Evolutionary conservation across 2,113 vertebrate species (phyloP), one percentile per base, ranked within the genome.

Genomic region (Esox niger): DNA sequence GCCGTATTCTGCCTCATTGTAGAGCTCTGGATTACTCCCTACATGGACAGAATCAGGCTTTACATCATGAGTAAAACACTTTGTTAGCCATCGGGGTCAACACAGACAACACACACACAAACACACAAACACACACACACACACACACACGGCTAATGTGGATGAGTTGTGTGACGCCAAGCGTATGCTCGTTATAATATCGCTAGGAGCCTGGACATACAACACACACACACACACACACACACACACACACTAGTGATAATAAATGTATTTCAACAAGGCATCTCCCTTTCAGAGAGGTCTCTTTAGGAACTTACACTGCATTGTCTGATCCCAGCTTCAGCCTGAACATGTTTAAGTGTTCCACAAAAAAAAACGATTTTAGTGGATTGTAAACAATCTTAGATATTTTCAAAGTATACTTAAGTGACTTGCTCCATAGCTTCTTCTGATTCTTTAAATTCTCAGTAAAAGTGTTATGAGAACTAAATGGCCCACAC

Each of bases 141-240:
- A 68, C 70, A 68, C 54, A 78, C 58, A 81, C 77, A 84, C 52
- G 71, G 88, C 84, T 83, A 79, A 83, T 88, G 59, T 35, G 52
- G 31, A 73, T 81, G 87, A 84, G 78, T 66, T 65, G 71, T 79
- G 85, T 87, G 88, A 87, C 67, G 74, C 79, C 86, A 86, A 85
- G 76, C 86, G 72, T 85, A 74, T 83, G 86, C 87, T 88, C 80
- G 63, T 90, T 90, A 90, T 88, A 87, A 88, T 75, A 83, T 81
- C 55, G 86, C 88, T 88, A 66, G 76, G 64, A 88, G 88, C 88
- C 66, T 87, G 82, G 78, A 89, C 86, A 86, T 86, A 61, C 62
- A 69, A 69, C 55, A 32, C 49, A 23, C 30, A 52, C 57, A 55
- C 73, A 66, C 55, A 25, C 47, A n/a, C n/a, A 69, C 55, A 32